A percentile compares a stretch with the other conserved stretches of the same genome.
Conservation (phyloP, 2,797 vertebrate genomes). For the Coregonus ussuriensis region DNA sequence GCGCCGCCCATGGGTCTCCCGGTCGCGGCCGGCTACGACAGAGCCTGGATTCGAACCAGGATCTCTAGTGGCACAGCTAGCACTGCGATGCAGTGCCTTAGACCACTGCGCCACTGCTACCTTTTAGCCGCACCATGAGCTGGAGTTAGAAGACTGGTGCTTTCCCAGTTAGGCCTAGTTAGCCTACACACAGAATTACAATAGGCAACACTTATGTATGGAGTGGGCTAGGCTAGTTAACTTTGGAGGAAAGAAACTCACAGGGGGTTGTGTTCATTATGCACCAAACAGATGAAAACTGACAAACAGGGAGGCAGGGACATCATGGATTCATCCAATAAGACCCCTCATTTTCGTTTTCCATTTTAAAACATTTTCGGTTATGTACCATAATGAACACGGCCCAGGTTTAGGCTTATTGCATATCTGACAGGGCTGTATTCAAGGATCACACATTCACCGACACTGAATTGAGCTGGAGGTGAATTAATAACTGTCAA, state of each 20-base stretch:
- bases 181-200: too few relatives aligned
- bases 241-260: background rate
- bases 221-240: too few relatives aligned
- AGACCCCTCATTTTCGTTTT: background rate
- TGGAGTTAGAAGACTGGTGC: background rate
- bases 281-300: too few relatives aligned
- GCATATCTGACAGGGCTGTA: background rate
- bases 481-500: background rate
- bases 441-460: background rate
- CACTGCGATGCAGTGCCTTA: too few relatives aligned
- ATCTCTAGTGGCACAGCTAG: too few relatives aligned
- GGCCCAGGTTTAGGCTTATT: background rate
- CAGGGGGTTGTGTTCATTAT: background rate
- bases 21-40: too few relatives aligned
- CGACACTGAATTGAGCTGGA: background rate
- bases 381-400: background rate
- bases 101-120: constrained; percentile 9
- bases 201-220: too few relatives aligned
- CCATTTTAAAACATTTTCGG: background rate
- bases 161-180: too few relatives aligned
- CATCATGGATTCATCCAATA: too few relatives aligned
- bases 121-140: background rate
- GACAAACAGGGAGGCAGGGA: too few relatives aligned
- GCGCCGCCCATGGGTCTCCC: too few relatives aligned
- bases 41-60: too few relatives aligned